These are phyloP conservation scores for Hetaerina americana DNA, from an alignment of 1,140 invertebrate genomes.

Conservation along the genomic window DNA sequence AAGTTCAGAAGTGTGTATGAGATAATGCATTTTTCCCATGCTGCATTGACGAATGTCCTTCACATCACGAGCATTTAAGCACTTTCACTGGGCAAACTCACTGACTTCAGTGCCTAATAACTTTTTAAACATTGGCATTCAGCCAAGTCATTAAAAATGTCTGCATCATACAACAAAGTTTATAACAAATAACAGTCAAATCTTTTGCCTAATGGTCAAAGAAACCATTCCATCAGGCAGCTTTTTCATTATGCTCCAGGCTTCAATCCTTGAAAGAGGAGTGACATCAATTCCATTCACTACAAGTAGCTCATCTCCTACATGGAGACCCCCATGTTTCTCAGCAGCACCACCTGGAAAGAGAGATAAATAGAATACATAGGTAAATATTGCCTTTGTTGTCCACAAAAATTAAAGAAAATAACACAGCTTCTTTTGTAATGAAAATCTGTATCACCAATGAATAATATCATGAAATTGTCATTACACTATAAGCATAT, in stretches of 20 bases:
- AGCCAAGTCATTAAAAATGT: no score
- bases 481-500: no score
- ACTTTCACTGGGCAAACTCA: background rate
- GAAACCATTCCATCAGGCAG: slow-evolving; percentile 64
- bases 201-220: slow-evolving; percentile 34
- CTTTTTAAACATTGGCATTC: no score
- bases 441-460: no score
- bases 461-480: no score
- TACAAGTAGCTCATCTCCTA: slow-evolving; percentile 73
- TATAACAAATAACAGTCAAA: background rate
- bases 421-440: no score
- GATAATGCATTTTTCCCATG: background rate
- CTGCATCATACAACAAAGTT: background rate
- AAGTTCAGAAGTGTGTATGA: background rate
- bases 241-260: slow-evolving; percentile 85
- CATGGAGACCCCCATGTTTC: slow-evolving; percentile 66
- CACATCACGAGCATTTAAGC: background rate
- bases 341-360: slow-evolving; percentile 74
- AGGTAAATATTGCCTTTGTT: no score
- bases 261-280: slow-evolving; percentile 76
- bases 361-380: no score
- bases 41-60: background rate
- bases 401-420: no score
- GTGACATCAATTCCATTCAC: slow-evolving; percentile 70
- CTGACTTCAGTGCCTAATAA: background rate